Evolutionary conservation across 2,888 invertebrate species (phyloP).

Genomic region (Bibio marci): DNA sequence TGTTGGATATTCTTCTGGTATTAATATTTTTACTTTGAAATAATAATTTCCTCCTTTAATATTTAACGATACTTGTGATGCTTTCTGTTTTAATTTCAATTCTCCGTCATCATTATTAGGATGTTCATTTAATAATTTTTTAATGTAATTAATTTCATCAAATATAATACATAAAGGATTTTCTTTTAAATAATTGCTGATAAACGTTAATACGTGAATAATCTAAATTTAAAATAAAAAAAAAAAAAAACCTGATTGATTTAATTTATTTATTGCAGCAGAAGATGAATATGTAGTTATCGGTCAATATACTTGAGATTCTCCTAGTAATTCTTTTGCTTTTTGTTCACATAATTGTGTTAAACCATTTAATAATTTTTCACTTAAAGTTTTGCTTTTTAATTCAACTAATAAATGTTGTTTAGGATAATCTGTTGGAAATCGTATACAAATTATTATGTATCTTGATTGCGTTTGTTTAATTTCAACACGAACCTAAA

Average conservation of each 20-base stretch:
- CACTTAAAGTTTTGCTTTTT: slow-evolving; percentile 49
- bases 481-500: slow-evolving; percentile 38
- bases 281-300: neutral
- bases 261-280: neutral
- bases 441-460: slow-evolving; percentile 45
- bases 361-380: slow-evolving; percentile 41
- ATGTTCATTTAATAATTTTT: slow-evolving; percentile 27
- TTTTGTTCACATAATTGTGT: slow-evolving; percentile 43
- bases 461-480: slow-evolving; percentile 43
- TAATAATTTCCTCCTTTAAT: slow-evolving; percentile 40
- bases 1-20: slow-evolving; percentile 48
- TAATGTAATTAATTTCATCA: slow-evolving; percentile 47
- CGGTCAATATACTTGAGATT: slow-evolving; percentile 39
- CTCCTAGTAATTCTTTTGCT: slow-evolving; percentile 37
- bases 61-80: slow-evolving; percentile 38
- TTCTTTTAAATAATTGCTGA: slow-evolving; percentile 45
- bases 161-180: slow-evolving; percentile 55
- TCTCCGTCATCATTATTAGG: slow-evolving; percentile 27
- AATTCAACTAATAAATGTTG: slow-evolving; percentile 42
- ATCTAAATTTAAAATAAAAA: slow-evolving; percentile 23
- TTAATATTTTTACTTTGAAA: slow-evolving; percentile 36
- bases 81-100: slow-evolving; percentile 48
- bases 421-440: slow-evolving; percentile 44
- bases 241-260: slow-evolving; percentile 4
- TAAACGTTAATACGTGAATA: slow-evolving; percentile 38